Base-by-base conservation (phyloP, 2,888 invertebrate species). In the Tenthredo distinguenda region DNA sequence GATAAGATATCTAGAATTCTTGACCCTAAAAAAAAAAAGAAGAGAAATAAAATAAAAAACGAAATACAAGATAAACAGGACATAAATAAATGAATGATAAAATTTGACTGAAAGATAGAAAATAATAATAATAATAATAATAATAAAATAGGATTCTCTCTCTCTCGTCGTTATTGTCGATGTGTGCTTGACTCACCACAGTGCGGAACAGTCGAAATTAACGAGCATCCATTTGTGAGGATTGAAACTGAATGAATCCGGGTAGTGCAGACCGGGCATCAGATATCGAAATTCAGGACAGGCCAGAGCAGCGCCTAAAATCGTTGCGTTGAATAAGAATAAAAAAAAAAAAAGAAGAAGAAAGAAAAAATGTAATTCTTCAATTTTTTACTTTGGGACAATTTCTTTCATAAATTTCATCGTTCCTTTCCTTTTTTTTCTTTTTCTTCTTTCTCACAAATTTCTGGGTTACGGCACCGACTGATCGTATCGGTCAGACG, bases 201-300 rank as follows among this genome's bases (percentile, higher is more conserved):
- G 96, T 0, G 98, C 97, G 0, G 98, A 98, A 91, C 99, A 99
- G 93, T 99, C 99, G 87, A 99, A 99, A 92, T 98, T 98, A 5
- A 98, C 97, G 85, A 98, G 95, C 94, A 99, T 95, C 97, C 99
- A 99, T 94, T 99, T 99, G 94, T 99, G 99, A 0, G 98, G 96
- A 93, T 99, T 99, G 87, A 99, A 96, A 93, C 98, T 98, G 90
- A 99, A 96, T 0, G 99, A 99, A 92, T 98, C 97, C 0, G 96
- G 97, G 85, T 96, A 95, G 93, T 99, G 96, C 6, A 98, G 93
- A 0, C 98, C 98, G 85, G 95, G 95, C 94, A 98, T 96, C 15
- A 97, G 94, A 88, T 97, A 95, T 84, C 97, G 96, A 93, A 96
- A 98, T 94, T 99, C 99, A 0, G 99, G 98, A 91, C 99, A 98